Conservation (phyloP, 2,888 invertebrate species). For the Ormyrus pomaceus region DNA sequence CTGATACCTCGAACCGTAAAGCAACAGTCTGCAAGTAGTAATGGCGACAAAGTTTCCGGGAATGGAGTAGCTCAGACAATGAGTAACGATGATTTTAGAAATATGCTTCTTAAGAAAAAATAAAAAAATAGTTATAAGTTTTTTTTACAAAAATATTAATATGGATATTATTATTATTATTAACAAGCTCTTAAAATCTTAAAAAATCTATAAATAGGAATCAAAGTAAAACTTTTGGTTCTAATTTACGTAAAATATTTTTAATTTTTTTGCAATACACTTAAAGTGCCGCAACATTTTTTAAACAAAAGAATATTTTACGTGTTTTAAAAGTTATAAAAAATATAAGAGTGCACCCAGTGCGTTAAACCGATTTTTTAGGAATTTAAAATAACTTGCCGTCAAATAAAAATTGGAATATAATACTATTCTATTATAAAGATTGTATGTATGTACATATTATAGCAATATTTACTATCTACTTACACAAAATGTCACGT, state of each 20-base stretch:
- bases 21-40: conserved; percentile 58
- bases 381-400: conserved; percentile 37
- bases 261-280: conserved; percentile 4
- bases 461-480: conserved; percentile 38
- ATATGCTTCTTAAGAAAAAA: conserved; percentile 76
- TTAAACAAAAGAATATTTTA: background rate
- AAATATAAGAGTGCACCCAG: conserved; percentile 11
- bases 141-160: conserved; percentile 32
- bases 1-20: conserved; percentile 71
- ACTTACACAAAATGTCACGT: conserved; percentile 33
- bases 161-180: background rate
- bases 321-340: conserved; percentile 1
- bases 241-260: conserved; percentile 21
- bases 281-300: background rate
- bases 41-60: conserved; percentile 56
- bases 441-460: conserved; percentile 56
- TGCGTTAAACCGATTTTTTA: conserved; percentile 30
- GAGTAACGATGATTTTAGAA: conserved; percentile 79
- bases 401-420: conserved; percentile 27
- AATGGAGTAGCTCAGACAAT: conserved; percentile 65
- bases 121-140: conserved; percentile 57
- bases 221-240: conserved; percentile 15
- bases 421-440: conserved; percentile 38
- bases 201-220: conserved; percentile 44
- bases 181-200: conserved; percentile 41